Conservation (phyloP, 1,140 invertebrate genomes). For the Cylas formicarius region DNA sequence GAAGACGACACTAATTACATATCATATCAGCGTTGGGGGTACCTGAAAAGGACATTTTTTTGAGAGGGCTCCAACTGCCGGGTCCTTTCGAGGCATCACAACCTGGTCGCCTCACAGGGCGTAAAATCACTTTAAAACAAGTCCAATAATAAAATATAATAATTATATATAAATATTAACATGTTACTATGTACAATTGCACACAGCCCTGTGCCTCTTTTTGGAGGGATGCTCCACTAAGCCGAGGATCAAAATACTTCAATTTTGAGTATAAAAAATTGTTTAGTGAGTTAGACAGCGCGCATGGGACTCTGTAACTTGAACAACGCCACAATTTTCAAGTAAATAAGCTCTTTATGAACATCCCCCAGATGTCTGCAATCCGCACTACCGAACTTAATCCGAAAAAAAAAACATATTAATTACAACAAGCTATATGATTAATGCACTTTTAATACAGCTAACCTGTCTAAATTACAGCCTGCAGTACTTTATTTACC, state of each 20-base stretch:
- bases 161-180: slow-evolving; percentile 39
- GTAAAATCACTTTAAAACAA: slow-evolving; percentile 30
- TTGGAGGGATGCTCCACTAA: no score
- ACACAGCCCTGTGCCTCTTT: slow-evolving; percentile 37
- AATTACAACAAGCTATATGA: slow-evolving; percentile 40
- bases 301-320: no score
- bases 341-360: no score
- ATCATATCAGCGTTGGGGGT: background rate
- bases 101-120: slow-evolving; percentile 11
- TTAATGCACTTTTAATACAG: slow-evolving; percentile 44
- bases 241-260: no score
- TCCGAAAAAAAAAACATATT: no score
- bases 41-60: background rate
- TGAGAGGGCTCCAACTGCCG: slow-evolving; percentile 1
- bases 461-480: slow-evolving; percentile 45
- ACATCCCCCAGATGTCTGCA: no score
- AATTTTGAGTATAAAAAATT: no score
- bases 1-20: slow-evolving; percentile 40
- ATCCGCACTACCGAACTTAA: slow-evolving; percentile 38
- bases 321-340: no score
- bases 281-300: no score
- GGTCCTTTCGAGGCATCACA: background rate
- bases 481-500: slow-evolving; percentile 40
- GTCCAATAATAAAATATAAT: slow-evolving; percentile 41
- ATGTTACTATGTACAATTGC: slow-evolving; percentile 43